Percentiles rank a stretch among this genome's conserved stretches.
These are phyloP conservation scores for Naso thynnoides DNA, from an alignment of 2,797 vertebrate species.

Conservation along the genomic window DNA sequence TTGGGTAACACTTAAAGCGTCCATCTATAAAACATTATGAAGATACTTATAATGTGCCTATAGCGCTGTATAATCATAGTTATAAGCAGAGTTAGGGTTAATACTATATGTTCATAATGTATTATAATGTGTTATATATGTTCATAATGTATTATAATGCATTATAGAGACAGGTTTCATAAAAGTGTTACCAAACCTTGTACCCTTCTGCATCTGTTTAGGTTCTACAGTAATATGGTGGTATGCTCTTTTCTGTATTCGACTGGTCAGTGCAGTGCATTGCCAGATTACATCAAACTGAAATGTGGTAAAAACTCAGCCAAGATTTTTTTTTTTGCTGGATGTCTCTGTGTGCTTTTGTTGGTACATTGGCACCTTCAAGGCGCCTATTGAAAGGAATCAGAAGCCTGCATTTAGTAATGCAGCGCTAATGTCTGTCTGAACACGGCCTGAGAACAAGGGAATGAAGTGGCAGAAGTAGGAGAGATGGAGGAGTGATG, in stretches of 20 bases:
- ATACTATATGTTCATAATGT: no score
- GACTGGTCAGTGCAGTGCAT: not conserved
- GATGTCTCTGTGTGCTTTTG: not conserved
- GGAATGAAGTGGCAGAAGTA: not conserved
- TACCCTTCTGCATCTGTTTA: no score
- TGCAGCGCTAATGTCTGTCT: not conserved
- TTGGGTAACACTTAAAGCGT: no score
- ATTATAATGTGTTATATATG: no score
- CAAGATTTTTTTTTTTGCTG: not conserved
- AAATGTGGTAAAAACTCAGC: not conserved
- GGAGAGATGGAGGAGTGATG: not conserved
- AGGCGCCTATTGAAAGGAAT: not conserved
- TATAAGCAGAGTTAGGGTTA: no score
- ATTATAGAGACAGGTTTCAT: no score
- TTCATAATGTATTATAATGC: no score
- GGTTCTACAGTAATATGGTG: not conserved
- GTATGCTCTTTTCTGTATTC: not conserved
- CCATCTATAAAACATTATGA: no score
- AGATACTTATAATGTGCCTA: no score
- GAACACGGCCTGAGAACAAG: not conserved
- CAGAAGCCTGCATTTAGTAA: not conserved
- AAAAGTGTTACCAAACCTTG: no score
- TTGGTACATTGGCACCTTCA: not conserved
- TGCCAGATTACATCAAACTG: no score
- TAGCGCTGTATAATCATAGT: no score